Evolutionary conservation across 2,113 vertebrate genomes (phyloP), one percentile per base, ranked within the genome.

Genomic region (Callionymus lyra): DNA sequence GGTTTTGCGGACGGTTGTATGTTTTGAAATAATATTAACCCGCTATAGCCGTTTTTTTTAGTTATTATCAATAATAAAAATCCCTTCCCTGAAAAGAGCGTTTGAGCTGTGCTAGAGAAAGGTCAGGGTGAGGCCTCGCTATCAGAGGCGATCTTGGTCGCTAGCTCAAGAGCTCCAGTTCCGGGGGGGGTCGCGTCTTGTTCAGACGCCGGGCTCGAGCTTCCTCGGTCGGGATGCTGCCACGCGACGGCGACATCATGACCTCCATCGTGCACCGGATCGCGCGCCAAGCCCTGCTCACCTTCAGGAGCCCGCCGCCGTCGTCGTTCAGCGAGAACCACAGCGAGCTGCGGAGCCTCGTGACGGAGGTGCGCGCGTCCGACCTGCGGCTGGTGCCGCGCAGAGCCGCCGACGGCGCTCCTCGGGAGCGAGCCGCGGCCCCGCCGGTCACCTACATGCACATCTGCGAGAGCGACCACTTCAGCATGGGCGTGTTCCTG

Each of bases 401-500:
- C 21, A 85, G 83, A 31, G 80, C 71, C 53, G 72, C 79, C n/a
- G 6, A 72, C 78, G 67, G 42, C 12, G n/a, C n/a, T n/a, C n/a
- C n/a, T n/a, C n/a, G n/a, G 80, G 13, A 50, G 48, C 18, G n/a
- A n/a, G n/a, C 52, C 10, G 1, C 13, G 3, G 56, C 4, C 46
- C 65, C 77, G 2, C 92, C 93, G 4, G 93, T 93, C 64, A 94
- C 90, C 47, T 97, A 97, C 83, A 97, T 95, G 93, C 90, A 97
- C 73, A 95, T 97, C 72, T 93, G 86, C 61, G 94, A 95, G 85
- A 94, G 88, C 9, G 85, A 87, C 16, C 72, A 74, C n/a, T 97
- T 97, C 84, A 94, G 90, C 76, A 92, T 97, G 81, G 94, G 92
- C 47, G 90, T 95, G 41, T 97, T 97, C 57, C 81, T 94, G 61